These are phyloP conservation scores for Botia almorhae DNA, from an alignment of 2,797 vertebrate species.

Conservation along the genomic window DNA sequence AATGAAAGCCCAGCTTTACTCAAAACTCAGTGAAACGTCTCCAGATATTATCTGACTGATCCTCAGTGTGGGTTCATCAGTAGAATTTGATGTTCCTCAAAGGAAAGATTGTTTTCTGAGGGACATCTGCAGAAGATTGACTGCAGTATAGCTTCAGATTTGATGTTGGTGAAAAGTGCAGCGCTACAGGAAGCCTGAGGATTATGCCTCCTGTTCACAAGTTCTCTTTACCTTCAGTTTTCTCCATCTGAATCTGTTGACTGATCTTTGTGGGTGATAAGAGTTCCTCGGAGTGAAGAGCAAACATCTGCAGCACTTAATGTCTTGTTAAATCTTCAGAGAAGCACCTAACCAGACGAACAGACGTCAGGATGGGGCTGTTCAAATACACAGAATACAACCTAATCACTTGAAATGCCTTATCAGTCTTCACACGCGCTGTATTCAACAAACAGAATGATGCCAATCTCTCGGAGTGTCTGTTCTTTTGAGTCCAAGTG, in stretches of 20 bases:
- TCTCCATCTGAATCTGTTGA: not conserved
- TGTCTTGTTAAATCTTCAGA: constrained; percentile 6
- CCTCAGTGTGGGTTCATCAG: no score
- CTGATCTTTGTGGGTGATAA: not conserved
- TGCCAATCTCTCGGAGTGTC: constrained; percentile 32
- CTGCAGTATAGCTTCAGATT: no score
- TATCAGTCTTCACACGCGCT: constrained; percentile 41
- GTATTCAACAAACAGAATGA: constrained; percentile 32
- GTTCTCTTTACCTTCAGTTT: not conserved
- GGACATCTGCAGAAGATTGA: no score
- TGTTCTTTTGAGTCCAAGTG: constrained; percentile 24
- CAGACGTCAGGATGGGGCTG: not conserved
- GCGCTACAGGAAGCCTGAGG: no score
- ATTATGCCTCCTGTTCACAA: no score
- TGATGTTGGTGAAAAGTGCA: no score
- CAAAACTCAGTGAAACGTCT: no score
- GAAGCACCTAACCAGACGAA: constrained; percentile 21
- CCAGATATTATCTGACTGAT: no score
- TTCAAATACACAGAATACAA: constrained; percentile 37
- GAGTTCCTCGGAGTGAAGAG: not conserved
- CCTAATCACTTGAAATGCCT: constrained; percentile 49
- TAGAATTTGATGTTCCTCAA: no score
- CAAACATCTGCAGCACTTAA: not conserved
- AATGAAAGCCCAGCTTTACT: no score
- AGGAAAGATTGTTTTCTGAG: no score